Conservation (phyloP, 2,888 invertebrate genomes). For the Blomia tropicalis region DNA sequence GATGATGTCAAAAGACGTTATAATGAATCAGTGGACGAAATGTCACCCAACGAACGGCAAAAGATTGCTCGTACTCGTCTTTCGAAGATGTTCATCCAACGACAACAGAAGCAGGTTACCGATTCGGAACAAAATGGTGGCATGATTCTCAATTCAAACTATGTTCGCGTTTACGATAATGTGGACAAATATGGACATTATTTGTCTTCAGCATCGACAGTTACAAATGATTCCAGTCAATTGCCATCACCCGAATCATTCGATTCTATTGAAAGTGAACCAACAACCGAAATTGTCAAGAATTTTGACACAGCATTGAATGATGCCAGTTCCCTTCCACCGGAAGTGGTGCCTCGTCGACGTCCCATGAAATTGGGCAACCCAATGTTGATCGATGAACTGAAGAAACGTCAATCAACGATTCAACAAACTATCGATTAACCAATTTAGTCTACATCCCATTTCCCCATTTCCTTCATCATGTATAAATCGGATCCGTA, state of each 20-base stretch:
- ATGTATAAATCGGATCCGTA: too few relatives aligned
- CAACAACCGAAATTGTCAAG: too few relatives aligned
- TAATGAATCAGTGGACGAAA: background rate
- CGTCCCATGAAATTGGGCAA: background rate
- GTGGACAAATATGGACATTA: background rate
- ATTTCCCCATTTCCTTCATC: too few relatives aligned
- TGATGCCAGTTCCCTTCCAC: background rate
- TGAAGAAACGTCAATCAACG: conserved; percentile 10
- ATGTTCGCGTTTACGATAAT: background rate
- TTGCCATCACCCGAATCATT: background rate
- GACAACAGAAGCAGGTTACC: background rate
- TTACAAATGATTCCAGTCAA: background rate
- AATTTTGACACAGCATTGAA: too few relatives aligned
- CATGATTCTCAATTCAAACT: background rate
- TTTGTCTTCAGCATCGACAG: background rate
- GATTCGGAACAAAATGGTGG: background rate
- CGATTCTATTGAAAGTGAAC: background rate
- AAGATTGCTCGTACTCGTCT: background rate
- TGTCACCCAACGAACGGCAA: conserved; percentile 1
- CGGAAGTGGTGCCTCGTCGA: background rate
- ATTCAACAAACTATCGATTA: background rate
- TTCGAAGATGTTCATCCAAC: conserved; percentile 4
- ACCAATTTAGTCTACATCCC: too few relatives aligned
- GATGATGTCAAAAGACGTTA: background rate
- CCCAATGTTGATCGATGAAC: conserved; percentile 10